Base-by-base conservation (phyloP, 2,888 invertebrate species). In the Ischnus inquisitorius region DNA sequence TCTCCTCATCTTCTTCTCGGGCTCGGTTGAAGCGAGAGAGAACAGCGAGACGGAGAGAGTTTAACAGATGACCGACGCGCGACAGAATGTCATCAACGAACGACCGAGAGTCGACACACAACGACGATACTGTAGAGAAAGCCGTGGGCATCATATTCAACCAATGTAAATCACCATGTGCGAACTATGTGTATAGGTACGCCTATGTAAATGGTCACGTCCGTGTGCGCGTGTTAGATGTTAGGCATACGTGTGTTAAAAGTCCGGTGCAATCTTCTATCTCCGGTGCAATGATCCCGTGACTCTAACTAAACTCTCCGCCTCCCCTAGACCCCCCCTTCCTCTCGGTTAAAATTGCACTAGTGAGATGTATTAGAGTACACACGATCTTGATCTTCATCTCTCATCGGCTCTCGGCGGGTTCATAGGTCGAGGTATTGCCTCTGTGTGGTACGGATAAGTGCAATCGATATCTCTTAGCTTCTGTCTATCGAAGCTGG, bases 341-440 rank as follows among this genome's bases (percentile, higher is more conserved):
- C 25, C 54, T 54, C 74, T 68, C 68, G 19, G 54, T 68, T 77
- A 68, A 80, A 80, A 84, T 84, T 84, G 80, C 83, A 69, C 75
- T 39, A 64, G 48, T 6, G 34, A 39, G 19, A 46, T 69, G 72
- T 81, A 84, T 78, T 81, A 43, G 76, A 77, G 83, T 62, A 39
- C 34, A 28, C 76, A 74, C 83, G 83, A 84, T 84, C 83, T 84
- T 84, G 83, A 84, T 84, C 83, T 84, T 84, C 80, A 84, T 84
- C 76, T 83, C 83, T 41, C 43, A 72, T 62, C 65, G 83, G 48
- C 79, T 67, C 64, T 60, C 54, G 41, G 65, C n/a, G n/a, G 69
- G 83, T 69, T 84, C 80, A 81, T 77, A 81, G 79, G 83, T 81
- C 83, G 74, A 62, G 72, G 1, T 64, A 34, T 43, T 34, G 19